Evolutionary conservation across 1,140 invertebrate species (phyloP).

Genomic region (Trichonephila clavipes): DNA sequence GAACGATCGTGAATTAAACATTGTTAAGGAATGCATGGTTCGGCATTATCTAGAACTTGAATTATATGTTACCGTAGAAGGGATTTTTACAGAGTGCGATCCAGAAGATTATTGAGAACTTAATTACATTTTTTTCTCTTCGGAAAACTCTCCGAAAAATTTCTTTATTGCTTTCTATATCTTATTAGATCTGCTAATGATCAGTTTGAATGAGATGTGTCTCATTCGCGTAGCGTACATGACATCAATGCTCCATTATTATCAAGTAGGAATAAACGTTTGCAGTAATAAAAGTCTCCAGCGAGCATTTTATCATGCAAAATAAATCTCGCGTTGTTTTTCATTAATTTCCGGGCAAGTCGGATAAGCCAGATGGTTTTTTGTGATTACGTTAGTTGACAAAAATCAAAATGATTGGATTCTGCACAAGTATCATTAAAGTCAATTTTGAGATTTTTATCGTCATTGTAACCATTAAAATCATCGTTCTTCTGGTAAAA

Average conservation of each 20-base stretch:
- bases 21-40: not conserved
- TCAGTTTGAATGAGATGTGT: conserved; percentile 22
- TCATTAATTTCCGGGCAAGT: not conserved
- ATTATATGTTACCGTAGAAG: conserved; percentile 31
- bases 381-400: not conserved
- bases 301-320: conserved; percentile 1
- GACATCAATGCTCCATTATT: conserved; percentile 2
- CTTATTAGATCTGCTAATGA: conserved; percentile 19
- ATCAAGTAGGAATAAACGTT: conserved; percentile 5
- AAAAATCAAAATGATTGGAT: not conserved
- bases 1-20: conserved; percentile 45
- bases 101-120: conserved; percentile 29
- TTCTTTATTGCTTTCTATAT: conserved; percentile 31
- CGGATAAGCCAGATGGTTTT: too few relatives aligned
- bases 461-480: not conserved
- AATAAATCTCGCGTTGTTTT: not conserved
- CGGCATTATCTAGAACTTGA: conserved; percentile 12
- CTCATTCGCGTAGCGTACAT: not conserved
- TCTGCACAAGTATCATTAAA: not conserved
- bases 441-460: not conserved
- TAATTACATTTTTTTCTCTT: conserved; percentile 50
- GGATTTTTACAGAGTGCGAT: conserved; percentile 35
- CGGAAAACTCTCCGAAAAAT: not conserved
- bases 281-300: not conserved
- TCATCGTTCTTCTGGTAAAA: not conserved